Percentiles rank a stretch among this genome's conserved stretches.
Conservation (phyloP, 2,888 invertebrate species). For the Merodon equestris region DNA sequence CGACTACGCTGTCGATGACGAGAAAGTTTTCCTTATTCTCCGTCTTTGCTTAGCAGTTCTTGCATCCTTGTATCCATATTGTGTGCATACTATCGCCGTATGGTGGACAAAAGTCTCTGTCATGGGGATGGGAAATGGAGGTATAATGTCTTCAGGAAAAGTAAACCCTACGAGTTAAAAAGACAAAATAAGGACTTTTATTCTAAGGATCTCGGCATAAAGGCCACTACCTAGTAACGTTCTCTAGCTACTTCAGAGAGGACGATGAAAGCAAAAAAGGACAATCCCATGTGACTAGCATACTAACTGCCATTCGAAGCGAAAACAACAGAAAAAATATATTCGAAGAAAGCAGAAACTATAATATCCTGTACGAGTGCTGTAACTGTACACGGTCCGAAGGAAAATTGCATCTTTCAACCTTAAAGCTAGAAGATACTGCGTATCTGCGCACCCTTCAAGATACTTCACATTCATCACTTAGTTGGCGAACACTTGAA, state of each 20-base stretch:
- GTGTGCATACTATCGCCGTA: constrained; percentile 43
- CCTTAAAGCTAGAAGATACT: constrained; percentile 42
- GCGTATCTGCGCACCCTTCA: constrained; percentile 34
- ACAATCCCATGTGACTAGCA: constrained; percentile 33
- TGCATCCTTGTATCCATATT: neutral
- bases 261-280: constrained; percentile 21
- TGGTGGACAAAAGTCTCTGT: constrained; percentile 28
- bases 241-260: neutral
- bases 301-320: constrained; percentile 1
- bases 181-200: constrained; percentile 60
- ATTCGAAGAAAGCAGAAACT: too few species aligned
- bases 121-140: neutral
- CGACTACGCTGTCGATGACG: neutral
- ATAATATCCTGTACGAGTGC: too few species aligned
- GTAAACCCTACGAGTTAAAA: constrained; percentile 46
- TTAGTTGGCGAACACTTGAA: constrained; percentile 51
- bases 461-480: constrained; percentile 56
- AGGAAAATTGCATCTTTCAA: constrained; percentile 53
- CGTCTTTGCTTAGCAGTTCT: too few species aligned
- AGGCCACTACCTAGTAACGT: constrained; percentile 20
- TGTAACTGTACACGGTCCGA: neutral
- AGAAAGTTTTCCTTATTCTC: too few species aligned
- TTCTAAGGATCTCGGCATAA: constrained; percentile 50
- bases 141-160: constrained; percentile 25
- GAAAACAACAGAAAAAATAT: too few species aligned